Conservation (phyloP, 2,797 vertebrate species). For the Bradypodion ventrale region DNA sequence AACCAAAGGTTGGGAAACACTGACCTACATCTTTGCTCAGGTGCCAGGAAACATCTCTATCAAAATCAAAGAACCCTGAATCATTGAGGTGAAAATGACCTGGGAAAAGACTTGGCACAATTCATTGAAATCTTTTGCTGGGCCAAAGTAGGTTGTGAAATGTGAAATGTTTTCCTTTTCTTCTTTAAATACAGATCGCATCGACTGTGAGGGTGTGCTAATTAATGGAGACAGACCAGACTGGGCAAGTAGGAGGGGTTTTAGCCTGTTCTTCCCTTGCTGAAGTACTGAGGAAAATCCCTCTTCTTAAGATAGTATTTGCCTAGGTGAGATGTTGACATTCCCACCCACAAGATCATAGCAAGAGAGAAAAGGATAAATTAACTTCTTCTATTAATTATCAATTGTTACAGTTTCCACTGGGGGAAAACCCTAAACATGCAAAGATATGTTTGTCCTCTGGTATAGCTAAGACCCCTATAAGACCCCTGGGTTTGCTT, state of each 20-base stretch:
- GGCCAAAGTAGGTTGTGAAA: not conserved
- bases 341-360: not conserved
- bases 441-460: not conserved
- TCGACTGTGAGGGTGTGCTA: not conserved
- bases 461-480: not conserved
- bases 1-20: too few relatives aligned
- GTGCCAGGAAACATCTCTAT: not conserved
- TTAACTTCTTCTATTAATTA: too few relatives aligned
- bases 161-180: too few relatives aligned
- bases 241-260: not conserved
- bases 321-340: not conserved
- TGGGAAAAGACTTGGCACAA: not conserved
- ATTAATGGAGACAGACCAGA: not conserved
- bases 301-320: not conserved
- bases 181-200: not conserved
- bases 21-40: not conserved
- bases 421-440: not conserved
- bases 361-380: not conserved
- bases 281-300: not conserved
- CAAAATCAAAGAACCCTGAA: not conserved
- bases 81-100: not conserved
- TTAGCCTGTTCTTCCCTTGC: not conserved
- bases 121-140: not conserved
- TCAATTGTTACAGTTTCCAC: too few relatives aligned
- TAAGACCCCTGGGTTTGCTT: not conserved